A percentile compares a stretch with the other conserved stretches of the same genome.
Evolutionary conservation across 2,888 invertebrate genomes (phyloP).

Genomic region (Drosophila cognata): DNA sequence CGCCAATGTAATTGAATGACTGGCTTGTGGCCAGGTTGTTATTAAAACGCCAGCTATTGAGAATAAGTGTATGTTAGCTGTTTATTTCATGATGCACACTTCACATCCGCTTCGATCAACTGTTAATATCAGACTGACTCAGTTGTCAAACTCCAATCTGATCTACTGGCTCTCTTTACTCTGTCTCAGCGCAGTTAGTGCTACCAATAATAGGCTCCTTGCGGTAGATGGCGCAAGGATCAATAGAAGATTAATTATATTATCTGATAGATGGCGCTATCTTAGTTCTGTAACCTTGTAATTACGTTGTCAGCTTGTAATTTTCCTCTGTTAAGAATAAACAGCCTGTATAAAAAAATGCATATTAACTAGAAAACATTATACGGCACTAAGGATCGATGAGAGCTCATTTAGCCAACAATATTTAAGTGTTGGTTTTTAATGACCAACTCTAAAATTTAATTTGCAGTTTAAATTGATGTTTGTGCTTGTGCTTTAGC

Average conservation of each 20-base stretch:
- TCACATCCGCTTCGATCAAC: background rate
- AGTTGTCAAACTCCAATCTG: background rate
- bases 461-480: constrained; percentile 25
- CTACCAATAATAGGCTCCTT: background rate
- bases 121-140: background rate
- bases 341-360: background rate
- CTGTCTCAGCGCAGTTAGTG: background rate
- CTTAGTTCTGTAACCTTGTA: background rate
- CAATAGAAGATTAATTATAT: background rate
- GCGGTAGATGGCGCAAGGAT: background rate
- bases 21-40: no score
- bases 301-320: background rate
- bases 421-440: constrained; percentile 3
- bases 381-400: constrained; percentile 16
- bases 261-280: background rate
- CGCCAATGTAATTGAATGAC: no score
- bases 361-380: constrained; percentile 11
- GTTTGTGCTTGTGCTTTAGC: constrained; percentile 16
- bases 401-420: constrained; percentile 29
- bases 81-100: background rate
- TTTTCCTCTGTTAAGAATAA: background rate
- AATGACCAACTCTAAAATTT: constrained; percentile 12
- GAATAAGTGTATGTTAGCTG: no score
- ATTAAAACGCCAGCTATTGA: no score
- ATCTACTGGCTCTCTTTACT: background rate